Evolutionary conservation across 2,888 invertebrate species (phyloP), one percentile per base, ranked within the genome.

Genomic region (Oithona nana): DNA sequence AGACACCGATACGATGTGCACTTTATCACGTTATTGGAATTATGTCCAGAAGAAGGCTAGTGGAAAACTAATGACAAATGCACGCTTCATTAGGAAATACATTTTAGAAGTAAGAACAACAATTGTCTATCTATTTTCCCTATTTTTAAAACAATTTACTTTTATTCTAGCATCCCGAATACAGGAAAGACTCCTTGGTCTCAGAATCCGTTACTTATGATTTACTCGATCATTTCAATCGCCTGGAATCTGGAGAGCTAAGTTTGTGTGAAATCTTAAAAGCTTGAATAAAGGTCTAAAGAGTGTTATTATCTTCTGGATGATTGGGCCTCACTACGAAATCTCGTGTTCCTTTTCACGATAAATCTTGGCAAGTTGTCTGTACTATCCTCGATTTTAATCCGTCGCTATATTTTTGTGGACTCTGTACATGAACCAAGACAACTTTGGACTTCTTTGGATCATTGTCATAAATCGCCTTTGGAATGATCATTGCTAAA

Each of bases 11-110:
- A 78, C 78, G 0, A 71, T 72, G 39, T 78, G 78, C 67, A 77
- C 77, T 11, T 74, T 79, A 61, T 69, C 71, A 31, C 76, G 77
- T 67, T 79, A 79, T 66, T 71, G 78, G 29, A 73, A 71, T 30
- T 69, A 76, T 11, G 89, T 98, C 65, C 86, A 86, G 72, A 80
- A 82, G 64, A 79, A 88, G 69, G 88, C 90, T 4, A 81, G 85
- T 68, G 95, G 95, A 29, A 86, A 90, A 72, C 80, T 94, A 62
- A 78, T 83, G 71, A 99, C 98, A 61, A 89, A 92, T 68, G 98
- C 98, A 51, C 78, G 85, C 31, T 98, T 94, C 93, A 86, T 95
- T 71, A 80, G 98, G 57, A 80, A 86, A 65, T 93, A 90, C 76
- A 86, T 98, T 62, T 79, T 80, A 50, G 77, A 78, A 16, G 39